A percentile compares a stretch with the other conserved stretches of the same genome.
Evolutionary conservation across 2,888 invertebrate genomes (phyloP).

Genomic region (Oscheius myriophilus): DNA sequence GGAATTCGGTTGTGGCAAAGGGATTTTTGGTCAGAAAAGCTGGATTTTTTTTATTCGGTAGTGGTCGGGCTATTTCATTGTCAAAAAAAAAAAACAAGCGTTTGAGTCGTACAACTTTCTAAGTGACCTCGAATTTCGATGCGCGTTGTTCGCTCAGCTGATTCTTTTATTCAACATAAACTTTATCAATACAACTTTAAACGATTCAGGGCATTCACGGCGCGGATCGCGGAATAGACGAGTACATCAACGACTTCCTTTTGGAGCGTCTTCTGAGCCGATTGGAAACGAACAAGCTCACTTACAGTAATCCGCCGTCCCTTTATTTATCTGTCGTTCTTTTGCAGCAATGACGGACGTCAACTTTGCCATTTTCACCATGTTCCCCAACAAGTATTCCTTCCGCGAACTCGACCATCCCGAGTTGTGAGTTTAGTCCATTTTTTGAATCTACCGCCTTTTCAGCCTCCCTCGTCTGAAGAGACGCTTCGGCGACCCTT

Average conservation of each 20-base stretch:
- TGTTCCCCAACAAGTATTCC: conserved; percentile 13
- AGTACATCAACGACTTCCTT: conserved; percentile 17
- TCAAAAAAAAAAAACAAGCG: too few species aligned
- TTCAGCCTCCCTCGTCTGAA: too few species aligned
- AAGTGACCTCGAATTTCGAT: too few species aligned
- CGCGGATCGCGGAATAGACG: conserved; percentile 18
- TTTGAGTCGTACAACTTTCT: too few species aligned
- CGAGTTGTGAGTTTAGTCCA: background rate
- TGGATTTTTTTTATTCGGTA: too few species aligned
- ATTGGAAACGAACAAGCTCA: background rate
- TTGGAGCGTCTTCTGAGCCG: conserved; percentile 6
- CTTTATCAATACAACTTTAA: too few species aligned
- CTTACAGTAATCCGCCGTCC: background rate
- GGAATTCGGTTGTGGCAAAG: too few species aligned
- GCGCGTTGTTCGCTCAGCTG: too few species aligned
- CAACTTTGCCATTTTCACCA: conserved; percentile 4
- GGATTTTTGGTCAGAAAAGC: too few species aligned
- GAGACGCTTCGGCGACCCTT: too few species aligned
- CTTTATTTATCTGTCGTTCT: background rate
- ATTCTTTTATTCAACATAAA: too few species aligned
- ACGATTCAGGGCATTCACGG: conserved; percentile 32
- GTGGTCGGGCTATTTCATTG: too few species aligned
- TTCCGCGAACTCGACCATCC: conserved; percentile 8
- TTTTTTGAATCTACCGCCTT: background rate
- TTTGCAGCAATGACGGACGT: background rate